These are phyloP conservation scores for Thamnophis elegans DNA, from an alignment of 2,797 vertebrate genomes.

Conservation along the genomic window DNA sequence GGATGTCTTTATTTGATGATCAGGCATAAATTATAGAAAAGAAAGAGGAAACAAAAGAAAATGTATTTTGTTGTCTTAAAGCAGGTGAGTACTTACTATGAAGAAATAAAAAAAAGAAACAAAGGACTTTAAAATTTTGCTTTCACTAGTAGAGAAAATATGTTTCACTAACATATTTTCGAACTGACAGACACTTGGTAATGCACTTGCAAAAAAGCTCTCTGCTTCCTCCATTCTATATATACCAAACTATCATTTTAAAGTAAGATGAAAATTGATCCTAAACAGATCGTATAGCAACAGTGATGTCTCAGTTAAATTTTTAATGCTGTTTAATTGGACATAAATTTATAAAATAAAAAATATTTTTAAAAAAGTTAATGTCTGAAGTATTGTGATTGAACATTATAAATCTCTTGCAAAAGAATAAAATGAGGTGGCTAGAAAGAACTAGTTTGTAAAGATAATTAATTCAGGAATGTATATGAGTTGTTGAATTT, in stretches of 20 bases:
- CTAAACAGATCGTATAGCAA: neutral
- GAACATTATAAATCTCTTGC: neutral
- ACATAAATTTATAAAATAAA: neutral
- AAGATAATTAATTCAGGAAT: neutral
- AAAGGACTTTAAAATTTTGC: neutral
- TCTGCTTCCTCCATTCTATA: neutral
- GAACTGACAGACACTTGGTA: neutral
- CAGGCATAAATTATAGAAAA: neutral
- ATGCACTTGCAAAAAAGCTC: neutral
- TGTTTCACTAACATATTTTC: neutral
- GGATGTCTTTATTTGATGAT: neutral
- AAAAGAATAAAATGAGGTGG: neutral
- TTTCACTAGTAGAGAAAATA: neutral
- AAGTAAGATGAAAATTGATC: neutral
- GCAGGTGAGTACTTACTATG: neutral
- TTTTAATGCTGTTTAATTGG: neutral
- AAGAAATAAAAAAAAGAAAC: neutral
- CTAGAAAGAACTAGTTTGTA: neutral
- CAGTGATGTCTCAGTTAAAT: neutral
- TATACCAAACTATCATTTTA: neutral
- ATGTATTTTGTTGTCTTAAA: neutral
- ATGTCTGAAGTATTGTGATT: neutral
- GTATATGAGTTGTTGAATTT: neutral
- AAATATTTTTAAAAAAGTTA: neutral
- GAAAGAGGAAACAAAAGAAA: neutral